Evolutionary conservation across 1,140 invertebrate species (phyloP).

Genomic region (Zaprionus africanus): DNA sequence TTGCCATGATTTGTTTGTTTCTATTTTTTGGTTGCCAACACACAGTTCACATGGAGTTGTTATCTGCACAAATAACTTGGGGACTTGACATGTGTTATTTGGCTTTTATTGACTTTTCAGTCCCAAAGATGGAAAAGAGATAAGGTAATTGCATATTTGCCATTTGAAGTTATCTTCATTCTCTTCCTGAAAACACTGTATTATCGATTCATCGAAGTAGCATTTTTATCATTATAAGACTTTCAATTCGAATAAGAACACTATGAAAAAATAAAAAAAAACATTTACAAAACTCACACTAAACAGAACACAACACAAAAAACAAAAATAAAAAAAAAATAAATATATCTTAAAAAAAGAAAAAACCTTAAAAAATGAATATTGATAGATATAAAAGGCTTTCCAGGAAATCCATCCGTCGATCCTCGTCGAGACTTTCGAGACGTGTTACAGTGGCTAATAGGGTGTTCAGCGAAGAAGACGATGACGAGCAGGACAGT

Average conservation of each 20-base stretch:
- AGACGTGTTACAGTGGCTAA: too few species aligned
- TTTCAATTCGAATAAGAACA: not conserved
- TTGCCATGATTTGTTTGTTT: constrained; percentile 6
- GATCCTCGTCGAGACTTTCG: not conserved
- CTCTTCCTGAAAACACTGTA: not conserved
- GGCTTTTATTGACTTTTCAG: not conserved
- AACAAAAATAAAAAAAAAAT: not conserved
- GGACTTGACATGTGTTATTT: not conserved
- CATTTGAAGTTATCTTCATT: not conserved
- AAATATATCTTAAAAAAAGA: not conserved
- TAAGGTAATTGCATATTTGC: not conserved
- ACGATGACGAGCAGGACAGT: not conserved
- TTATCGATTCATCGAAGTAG: not conserved
- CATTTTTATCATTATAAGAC: not conserved
- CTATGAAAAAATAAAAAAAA: not conserved
- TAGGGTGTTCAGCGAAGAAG: too few species aligned
- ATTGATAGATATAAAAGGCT: too few species aligned
- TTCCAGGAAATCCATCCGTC: not conserved
- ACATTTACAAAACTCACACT: not conserved
- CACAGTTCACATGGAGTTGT: constrained; percentile 3
- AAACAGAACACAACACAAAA: not conserved
- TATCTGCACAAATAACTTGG: not conserved
- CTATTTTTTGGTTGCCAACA: constrained; percentile 3
- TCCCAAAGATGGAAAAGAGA: not conserved
- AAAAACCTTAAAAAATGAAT: not conserved